A percentile compares a stretch with the other conserved stretches of the same genome.
Conservation (phyloP, 2,113 vertebrate genomes). For the Semnopithecus entellus region DNA sequence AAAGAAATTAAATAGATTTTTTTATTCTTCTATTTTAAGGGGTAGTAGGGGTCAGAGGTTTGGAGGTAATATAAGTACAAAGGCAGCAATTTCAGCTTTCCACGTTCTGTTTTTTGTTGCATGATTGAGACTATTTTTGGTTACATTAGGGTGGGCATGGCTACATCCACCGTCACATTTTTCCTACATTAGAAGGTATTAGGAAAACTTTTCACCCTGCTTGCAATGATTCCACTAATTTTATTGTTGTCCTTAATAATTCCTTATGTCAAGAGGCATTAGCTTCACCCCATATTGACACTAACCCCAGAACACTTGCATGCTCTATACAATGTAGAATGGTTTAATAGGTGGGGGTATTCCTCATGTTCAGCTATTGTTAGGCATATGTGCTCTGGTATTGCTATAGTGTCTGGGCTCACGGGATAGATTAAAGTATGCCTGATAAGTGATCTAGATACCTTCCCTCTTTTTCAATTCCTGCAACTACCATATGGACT, state of each 20-base stretch:
- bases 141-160: background rate
- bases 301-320: background rate
- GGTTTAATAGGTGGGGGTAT: fast-evolving
- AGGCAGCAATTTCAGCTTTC: background rate
- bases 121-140: background rate
- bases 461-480: background rate
- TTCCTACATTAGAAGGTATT: background rate
- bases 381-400: background rate
- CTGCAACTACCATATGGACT: background rate
- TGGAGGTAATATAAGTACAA: background rate
- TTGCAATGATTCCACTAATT: background rate
- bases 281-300: fast-evolving
- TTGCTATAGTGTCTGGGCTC: background rate
- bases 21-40: background rate
- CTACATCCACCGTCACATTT: background rate
- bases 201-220: background rate
- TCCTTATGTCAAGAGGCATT: background rate
- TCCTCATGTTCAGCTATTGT: background rate
- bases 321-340: background rate
- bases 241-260: background rate
- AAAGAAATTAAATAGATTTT: background rate
- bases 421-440: background rate
- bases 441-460: background rate
- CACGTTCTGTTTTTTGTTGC: background rate
- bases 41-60: too few species aligned